Percentiles rank a stretch among this genome's conserved stretches.
Conservation (phyloP, 2,113 vertebrate genomes). For the Odocoileus virginianus region DNA sequence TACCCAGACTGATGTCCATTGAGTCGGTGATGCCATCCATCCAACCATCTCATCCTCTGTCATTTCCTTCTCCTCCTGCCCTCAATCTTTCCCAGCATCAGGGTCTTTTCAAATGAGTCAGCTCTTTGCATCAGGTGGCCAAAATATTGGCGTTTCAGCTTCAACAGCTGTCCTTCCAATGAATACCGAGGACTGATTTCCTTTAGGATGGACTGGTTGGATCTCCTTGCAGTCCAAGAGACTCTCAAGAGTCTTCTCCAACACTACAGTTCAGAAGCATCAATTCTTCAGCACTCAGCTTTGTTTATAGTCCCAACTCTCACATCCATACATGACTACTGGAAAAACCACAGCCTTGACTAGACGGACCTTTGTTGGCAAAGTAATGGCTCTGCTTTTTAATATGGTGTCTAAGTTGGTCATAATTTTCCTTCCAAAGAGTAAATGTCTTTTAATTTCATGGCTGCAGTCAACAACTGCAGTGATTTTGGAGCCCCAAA, state of each 20-base stretch:
- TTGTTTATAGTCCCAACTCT: not conserved
- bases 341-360: not conserved
- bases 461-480: not conserved
- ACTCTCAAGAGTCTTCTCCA: not conserved
- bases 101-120: not conserved
- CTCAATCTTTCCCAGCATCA: not conserved
- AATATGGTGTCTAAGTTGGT: not conserved
- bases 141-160: not conserved
- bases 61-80: not conserved
- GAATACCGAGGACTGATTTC: not conserved
- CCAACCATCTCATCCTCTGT: not conserved
- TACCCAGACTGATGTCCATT: not conserved
- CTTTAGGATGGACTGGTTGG: not conserved
- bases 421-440: not conserved
- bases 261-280: not conserved
- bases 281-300: not conserved
- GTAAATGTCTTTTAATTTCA: not conserved
- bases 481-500: not conserved
- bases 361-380: not conserved
- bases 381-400: not conserved
- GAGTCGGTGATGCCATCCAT: not conserved
- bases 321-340: not conserved
- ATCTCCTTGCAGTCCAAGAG: not conserved
- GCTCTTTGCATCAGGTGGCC: not conserved
- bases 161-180: not conserved